Conservation (phyloP, 2,888 invertebrate species). For the Hydrotaea diabolus region DNA sequence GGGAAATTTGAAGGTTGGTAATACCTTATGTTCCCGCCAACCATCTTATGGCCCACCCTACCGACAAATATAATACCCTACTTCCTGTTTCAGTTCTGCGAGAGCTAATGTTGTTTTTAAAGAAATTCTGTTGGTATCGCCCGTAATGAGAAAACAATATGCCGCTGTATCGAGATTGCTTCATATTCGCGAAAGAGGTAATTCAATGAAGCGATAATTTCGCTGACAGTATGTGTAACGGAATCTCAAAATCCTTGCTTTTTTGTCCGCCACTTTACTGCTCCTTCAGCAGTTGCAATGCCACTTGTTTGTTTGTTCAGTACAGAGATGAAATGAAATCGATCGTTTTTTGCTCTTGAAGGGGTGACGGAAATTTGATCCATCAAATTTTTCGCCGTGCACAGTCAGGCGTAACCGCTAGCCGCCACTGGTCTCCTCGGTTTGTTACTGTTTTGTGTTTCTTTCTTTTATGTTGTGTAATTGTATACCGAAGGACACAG, state of each 20-base stretch:
- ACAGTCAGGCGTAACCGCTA: neutral
- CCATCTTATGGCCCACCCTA: too few species aligned
- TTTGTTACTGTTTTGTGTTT: neutral
- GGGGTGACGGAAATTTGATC: neutral
- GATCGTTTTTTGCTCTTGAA: neutral
- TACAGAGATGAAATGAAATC: neutral
- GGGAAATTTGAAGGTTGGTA: too few species aligned
- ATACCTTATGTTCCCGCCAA: too few species aligned
- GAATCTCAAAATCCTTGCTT: neutral
- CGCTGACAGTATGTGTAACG: slow-evolving; percentile 3
- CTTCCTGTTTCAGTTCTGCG: neutral
- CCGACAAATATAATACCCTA: too few species aligned
- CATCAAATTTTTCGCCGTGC: neutral
- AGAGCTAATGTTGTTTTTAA: too few species aligned
- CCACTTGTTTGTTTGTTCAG: neutral
- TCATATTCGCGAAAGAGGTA: neutral
- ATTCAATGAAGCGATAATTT: neutral
- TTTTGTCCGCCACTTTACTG: neutral
- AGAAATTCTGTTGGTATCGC: neutral
- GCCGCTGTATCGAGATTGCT: neutral
- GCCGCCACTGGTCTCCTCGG: neutral
- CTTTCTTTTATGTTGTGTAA: neutral
- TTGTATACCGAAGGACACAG: neutral
- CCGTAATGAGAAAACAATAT: neutral
- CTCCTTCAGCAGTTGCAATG: neutral